Percentiles rank a stretch among this genome's conserved stretches.
These are phyloP conservation scores for Dermolepida albohirtum DNA, from an alignment of 2,888 invertebrate genomes.

Conservation along the genomic window DNA sequence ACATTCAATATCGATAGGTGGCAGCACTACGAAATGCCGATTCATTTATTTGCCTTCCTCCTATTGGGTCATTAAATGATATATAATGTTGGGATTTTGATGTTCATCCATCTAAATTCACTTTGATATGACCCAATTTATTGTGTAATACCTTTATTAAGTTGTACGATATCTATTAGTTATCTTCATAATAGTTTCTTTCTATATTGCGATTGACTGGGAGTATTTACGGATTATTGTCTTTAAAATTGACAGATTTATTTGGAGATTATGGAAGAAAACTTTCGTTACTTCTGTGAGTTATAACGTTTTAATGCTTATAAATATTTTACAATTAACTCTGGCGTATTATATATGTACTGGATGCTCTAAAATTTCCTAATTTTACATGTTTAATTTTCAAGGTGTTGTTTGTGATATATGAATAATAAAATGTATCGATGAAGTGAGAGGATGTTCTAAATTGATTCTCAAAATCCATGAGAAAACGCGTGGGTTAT, in stretches of 20 bases:
- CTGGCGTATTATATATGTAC: too few species aligned
- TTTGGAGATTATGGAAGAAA: background rate
- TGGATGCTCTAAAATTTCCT: too few species aligned
- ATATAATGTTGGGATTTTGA: background rate
- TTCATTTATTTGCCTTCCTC: slow-evolving; percentile 6
- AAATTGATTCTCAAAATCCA: too few species aligned
- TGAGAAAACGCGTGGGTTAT: too few species aligned
- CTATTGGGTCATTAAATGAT: background rate
- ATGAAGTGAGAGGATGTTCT: too few species aligned
- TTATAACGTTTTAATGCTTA: too few species aligned
- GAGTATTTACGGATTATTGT: background rate
- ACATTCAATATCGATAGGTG: background rate
- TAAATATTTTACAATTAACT: too few species aligned
- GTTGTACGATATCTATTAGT: slow-evolving; percentile 1
- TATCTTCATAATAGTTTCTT: background rate
- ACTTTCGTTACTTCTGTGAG: too few species aligned
- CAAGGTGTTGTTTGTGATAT: too few species aligned
- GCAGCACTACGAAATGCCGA: background rate
- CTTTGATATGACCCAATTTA: background rate
- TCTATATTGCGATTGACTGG: background rate
- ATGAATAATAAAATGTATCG: too few species aligned
- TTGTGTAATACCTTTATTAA: slow-evolving; percentile 15
- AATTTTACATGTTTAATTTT: too few species aligned
- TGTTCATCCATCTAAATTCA: background rate
- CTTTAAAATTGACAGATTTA: slow-evolving; percentile 7